Evolutionary conservation across 2,113 vertebrate species (phyloP), one percentile per base, ranked within the genome.

Genomic region (Muscicapa adusta): DNA sequence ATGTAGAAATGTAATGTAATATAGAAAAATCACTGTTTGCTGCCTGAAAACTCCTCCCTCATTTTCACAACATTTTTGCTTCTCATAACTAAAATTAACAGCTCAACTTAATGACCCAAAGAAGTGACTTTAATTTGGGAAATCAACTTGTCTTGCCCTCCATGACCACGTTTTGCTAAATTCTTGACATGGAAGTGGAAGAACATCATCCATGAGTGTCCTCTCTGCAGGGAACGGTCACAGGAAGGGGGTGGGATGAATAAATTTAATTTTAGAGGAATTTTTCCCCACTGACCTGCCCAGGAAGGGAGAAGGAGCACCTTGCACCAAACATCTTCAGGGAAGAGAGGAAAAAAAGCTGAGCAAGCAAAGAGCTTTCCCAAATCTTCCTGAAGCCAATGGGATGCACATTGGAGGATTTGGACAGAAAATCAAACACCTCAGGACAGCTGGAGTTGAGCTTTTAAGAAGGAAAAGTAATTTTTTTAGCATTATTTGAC

Each of bases 131-230:
- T 20, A 82, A 9, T 57, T 25, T 53, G 29, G 28, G 26, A 58
- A 16, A 18, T 75, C 34, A n/a, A 4, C 2, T 74, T 25, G 2
- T 18, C 51, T 26, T 40, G 9, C 17, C 9, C 53, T 33, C 28
- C 8, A 5, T 28, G 50, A n/a, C 5, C 48, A 38, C 3, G 1
- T 36, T 79, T 40, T 38, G 38, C 7, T 54, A 5, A 86, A 0
- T 43, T 36, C 12, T 47, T 56, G 5, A 4, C 24, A 9, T 17
- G 60, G n/a, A 61, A 66, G 18, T 31, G 29, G 42, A 28, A 15
- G 25, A 85, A 28, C 31, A 23, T 28, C 19, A 53, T 3, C 47
- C 62, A 5, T 0, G 4, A 62, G 45, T 29, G 29, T 9, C 47
- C 14, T 24, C 15, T 40, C 85, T 48, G 36, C 45, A 53, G 7